Evolutionary conservation across 2,888 invertebrate species (phyloP).

Genomic region (Germaria angustata): DNA sequence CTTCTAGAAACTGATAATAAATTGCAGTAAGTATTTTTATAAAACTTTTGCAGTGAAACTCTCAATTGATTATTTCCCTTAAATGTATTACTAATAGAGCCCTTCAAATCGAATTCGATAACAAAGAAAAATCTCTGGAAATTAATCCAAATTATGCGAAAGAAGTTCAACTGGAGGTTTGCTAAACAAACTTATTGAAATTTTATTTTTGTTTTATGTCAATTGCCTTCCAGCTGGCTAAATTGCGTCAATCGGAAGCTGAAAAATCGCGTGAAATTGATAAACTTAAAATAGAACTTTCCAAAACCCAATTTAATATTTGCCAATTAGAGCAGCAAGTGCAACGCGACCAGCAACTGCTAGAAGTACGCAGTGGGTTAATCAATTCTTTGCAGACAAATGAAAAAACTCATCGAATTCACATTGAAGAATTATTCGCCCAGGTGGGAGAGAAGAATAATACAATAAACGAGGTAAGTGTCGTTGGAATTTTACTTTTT

Average conservation of each 20-base stretch:
- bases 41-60: too few relatives aligned
- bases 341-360: constrained; percentile 71
- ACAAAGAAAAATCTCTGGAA: constrained; percentile 20
- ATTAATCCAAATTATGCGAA: constrained; percentile 26
- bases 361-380: constrained; percentile 72
- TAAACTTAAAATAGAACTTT: constrained; percentile 68
- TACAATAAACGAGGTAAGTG: constrained; percentile 69
- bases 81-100: constrained; percentile 35
- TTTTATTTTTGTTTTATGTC: not conserved
- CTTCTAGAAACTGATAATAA: constrained; percentile 46
- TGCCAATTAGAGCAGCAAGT: constrained; percentile 72
- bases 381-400: constrained; percentile 74
- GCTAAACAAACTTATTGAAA: not conserved
- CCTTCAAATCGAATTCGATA: constrained; percentile 38
- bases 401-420: constrained; percentile 71
- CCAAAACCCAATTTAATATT: constrained; percentile 69
- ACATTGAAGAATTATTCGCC: constrained; percentile 72
- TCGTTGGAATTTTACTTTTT: too few relatives aligned
- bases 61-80: not conserved
- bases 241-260: constrained; percentile 64
- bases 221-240: constrained; percentile 40
- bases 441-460: constrained; percentile 71
- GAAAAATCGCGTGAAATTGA: constrained; percentile 71
- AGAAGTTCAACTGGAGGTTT: constrained; percentile 63
- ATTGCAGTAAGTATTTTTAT: constrained; percentile 56